Evolutionary conservation across 2,113 vertebrate genomes (phyloP), one percentile per base, ranked within the genome.

Genomic region (Leucopternis melanops): DNA sequence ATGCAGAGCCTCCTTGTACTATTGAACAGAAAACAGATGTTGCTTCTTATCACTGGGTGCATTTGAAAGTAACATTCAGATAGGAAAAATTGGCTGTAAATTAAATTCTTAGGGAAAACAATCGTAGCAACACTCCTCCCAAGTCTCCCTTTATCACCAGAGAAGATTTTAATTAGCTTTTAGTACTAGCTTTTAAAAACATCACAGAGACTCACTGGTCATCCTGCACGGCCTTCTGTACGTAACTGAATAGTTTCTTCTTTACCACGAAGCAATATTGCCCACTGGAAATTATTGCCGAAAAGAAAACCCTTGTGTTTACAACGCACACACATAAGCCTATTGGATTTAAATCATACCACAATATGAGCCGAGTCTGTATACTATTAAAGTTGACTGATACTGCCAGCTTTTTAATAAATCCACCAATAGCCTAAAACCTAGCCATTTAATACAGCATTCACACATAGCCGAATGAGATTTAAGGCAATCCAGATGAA

Each of bases 21-120:
- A 97, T 92, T 98, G 98, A 99, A 98, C 98, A 97, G 97, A 98
- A 99, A 99, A 98, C 99, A 99, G 99, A 99, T 99, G 98, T 99
- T 98, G 97, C 98, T 98, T 98, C 98, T 99, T 99, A 99, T 99
- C 98, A 98, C 96, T 97, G 98, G 97, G 95, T 97, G 96, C 97
- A 92, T 98, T 98, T 98, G 98, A 99, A 98, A 98, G 98, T 98
- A 98, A 98, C 98, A 98, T 98, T 98, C 97, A 97, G 95, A 97
- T 97, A 95, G 97, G 96, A 98, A 98, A 98, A 98, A 98, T 88
- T 96, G 97, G 96, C 97, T 97, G 97, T 97, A 98, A 98, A 98
- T 98, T 98, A 98, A 98, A 98, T 98, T 98, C 97, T 98, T 98
- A 89, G 95, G 94, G 92, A 97, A 98, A 98, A 98, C 97, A 98